Base-by-base conservation (phyloP, 2,888 invertebrate species). In the Pristionchus exspectatus region DNA sequence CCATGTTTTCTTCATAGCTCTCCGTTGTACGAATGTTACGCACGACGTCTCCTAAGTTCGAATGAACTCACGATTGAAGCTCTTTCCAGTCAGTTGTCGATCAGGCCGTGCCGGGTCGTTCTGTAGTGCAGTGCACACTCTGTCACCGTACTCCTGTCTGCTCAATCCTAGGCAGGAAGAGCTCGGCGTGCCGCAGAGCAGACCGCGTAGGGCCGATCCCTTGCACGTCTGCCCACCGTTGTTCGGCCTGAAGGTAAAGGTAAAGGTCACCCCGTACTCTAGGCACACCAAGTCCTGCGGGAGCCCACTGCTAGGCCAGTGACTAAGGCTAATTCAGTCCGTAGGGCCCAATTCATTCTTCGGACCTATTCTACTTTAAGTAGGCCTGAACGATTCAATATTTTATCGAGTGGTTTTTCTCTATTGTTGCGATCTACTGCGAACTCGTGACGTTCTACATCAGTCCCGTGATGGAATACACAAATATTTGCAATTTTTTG, bases 171-270 rank as follows among this genome's bases (percentile, higher is more conserved):
- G 74, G 84, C 93, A 93, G 14, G 50, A 81, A 30, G 93, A 92
- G 50, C 90, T 91, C 14, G 92, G 90, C 7, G 90, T 90, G 4
- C 94, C 94, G 88, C 95, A 95, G 3, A 95, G 91, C 2, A 94
- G 89, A 56, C 95, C 95, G 44, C 95, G 90, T 27, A 95, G 92
- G 33, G 92, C 92, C 2, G 94, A 91, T 12, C 95, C 95, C 18
- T 90, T 89, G 88, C 95, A 95, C 2, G 89, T 72, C 21, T 84
- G 86, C 38, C 95, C 95, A 9, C 94, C 95, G 90, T 95, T 95
- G 90, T 95, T 95, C 21, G 95, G 95, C 0, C 95, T 94, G 87
- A 50, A 94, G 89, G 24, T 27, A n/a, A n/a, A n/a, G n/a, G n/a
- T n/a, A n/a, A n/a, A n/a, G n/a, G n/a, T n/a, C n/a, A n/a, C n/a